Evolutionary conservation across 2,888 invertebrate species (phyloP), one percentile per base, ranked within the genome.

Genomic region (Drosophila colorata): DNA sequence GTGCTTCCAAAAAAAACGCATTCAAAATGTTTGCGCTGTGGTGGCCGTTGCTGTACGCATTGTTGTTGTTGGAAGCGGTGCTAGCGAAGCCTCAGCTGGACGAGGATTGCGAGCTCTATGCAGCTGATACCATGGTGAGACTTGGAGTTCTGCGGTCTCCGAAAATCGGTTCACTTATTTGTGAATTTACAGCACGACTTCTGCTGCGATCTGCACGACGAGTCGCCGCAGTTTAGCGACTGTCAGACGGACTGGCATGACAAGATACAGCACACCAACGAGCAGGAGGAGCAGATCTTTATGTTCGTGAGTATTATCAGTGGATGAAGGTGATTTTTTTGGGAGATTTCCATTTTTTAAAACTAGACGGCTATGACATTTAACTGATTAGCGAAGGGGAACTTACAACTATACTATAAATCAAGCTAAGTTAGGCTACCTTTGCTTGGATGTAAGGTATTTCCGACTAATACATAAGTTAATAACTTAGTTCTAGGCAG

Each of bases 191-290:
- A 89, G 88, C 83, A 90, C 25, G 89, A 90, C 33, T 90, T 89
- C 31, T 88, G 88, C 51, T 90, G 90, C 40, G 83, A 79, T 16
- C 52, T 90, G 20, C 88, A 90, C 25, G 83, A 90, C n/a, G 89
- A 87, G n/a, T 61, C 74, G 20, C 41, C 49, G 0, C 80, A 88
- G 23, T 87, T 88, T 14, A 38, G 25, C 25, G 75, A 79, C 1
- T 90, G 90, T 16, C 73, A 87, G 37, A 59, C 49, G n/a, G 53
- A 83, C 3, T 90, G 89, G 89, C 58, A 57, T 1, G 63, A 76
- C 0, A 79, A 75, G 58, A 69, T 89, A 2, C 23, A 64, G 6
- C 63, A 61, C 35, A 49, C 37, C 20, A 79, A 53, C 28, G 74
- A 80, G 0, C 38, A 79, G 16, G 52, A 74, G 38, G 79, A 90